A percentile compares a stretch with the other conserved stretches of the same genome.
phyloP scores from a whole-genome alignment of 2,113 vertebrate species.

The Gadus chalcogrammus region DNA sequence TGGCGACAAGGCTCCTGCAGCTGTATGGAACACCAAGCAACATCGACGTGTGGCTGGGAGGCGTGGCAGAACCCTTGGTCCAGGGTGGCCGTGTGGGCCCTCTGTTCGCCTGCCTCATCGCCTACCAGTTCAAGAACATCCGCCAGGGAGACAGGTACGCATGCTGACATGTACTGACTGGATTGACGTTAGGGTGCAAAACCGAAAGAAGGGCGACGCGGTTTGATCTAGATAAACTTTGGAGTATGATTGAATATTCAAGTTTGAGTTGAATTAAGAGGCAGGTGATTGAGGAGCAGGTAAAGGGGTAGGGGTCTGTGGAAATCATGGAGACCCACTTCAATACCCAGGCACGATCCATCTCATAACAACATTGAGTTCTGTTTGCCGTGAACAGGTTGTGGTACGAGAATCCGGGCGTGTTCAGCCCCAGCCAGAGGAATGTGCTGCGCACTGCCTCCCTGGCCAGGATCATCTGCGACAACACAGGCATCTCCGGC shows the following conservation, averaged over 20 bases:
- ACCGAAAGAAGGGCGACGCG: background rate
- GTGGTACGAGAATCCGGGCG: constrained; percentile 65
- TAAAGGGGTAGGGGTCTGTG: background rate
- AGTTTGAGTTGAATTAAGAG: background rate
- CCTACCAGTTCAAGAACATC: constrained; percentile 65
- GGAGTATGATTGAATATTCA: background rate
- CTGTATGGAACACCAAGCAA: constrained; percentile 69
- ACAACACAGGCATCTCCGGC: constrained; percentile 65
- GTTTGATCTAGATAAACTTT: background rate
- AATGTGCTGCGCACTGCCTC: constrained; percentile 20
- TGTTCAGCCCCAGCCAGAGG: constrained; percentile 61
- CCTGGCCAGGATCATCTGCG: constrained; percentile 70
- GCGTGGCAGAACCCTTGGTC: constrained; percentile 74
- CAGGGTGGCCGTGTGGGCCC: constrained; percentile 77
- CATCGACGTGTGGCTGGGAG: constrained; percentile 76
- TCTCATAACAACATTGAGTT: too few species aligned
- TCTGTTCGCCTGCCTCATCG: constrained; percentile 72
- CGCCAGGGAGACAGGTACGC: constrained; percentile 73
- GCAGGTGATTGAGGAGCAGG: background rate
- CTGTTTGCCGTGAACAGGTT: constrained; percentile 50
- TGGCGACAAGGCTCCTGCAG: constrained; percentile 61
- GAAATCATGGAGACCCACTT: background rate
- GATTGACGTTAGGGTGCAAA: too few species aligned
- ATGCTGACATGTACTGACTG: background rate
- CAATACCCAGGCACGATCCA: background rate